Evolutionary conservation across 2,888 invertebrate genomes (phyloP).

Genomic region (Sepioteuthis lessoniana): DNA sequence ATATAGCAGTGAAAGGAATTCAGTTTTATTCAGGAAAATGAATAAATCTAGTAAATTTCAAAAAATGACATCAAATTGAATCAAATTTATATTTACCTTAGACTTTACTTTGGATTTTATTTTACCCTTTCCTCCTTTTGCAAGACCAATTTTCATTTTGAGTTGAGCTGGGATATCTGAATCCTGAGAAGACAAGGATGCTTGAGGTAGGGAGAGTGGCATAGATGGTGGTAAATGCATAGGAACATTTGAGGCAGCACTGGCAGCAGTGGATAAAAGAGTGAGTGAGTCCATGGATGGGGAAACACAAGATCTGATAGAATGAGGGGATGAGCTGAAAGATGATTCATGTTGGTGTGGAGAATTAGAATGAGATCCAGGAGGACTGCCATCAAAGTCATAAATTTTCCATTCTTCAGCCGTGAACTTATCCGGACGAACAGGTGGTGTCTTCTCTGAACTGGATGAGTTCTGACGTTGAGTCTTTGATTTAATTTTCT

Average conservation of each 20-base stretch:
- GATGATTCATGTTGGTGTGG: background rate
- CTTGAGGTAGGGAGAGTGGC: slow-evolving; percentile 8
- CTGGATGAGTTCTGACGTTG: slow-evolving; percentile 38
- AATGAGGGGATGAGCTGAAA: slow-evolving; percentile 10
- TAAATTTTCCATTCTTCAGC: slow-evolving; percentile 49
- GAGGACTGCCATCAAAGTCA: slow-evolving; percentile 49
- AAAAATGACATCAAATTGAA: background rate
- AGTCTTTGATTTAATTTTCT: slow-evolving; percentile 49
- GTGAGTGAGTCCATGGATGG: slow-evolving; percentile 38
- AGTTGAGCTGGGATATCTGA: slow-evolving; percentile 35
- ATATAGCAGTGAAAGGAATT: too few species aligned
- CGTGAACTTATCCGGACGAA: slow-evolving; percentile 45
- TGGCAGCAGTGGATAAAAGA: slow-evolving; percentile 42
- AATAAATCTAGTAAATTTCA: too few species aligned
- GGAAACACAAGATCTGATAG: background rate
- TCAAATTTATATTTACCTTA: background rate
- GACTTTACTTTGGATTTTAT: slow-evolving; percentile 48
- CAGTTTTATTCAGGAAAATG: too few species aligned
- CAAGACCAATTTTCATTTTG: slow-evolving; percentile 47
- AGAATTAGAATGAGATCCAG: background rate
- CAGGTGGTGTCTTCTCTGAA: slow-evolving; percentile 43
- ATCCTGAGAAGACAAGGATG: background rate
- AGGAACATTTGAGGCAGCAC: slow-evolving; percentile 38
- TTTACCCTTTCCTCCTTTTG: slow-evolving; percentile 46
- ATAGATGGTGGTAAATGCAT: background rate